Evolutionary conservation across 2,113 vertebrate genomes (phyloP).

Genomic region (Nycticryphes semicollaris): DNA sequence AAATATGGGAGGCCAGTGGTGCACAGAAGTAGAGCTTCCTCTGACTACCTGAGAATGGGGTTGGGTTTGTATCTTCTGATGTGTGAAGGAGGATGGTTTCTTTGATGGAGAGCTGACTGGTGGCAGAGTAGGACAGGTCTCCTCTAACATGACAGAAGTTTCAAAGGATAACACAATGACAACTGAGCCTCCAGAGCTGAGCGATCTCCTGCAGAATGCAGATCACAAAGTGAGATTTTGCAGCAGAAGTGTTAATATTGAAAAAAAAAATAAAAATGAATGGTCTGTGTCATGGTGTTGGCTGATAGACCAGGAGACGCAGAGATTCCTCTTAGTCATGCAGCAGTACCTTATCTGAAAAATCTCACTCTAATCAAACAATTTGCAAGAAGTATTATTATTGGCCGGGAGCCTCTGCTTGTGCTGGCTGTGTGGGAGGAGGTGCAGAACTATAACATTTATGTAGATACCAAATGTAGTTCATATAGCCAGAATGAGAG

Average conservation of each 20-base stretch:
- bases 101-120: constrained; percentile 87
- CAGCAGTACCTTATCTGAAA: constrained; percentile 81
- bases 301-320: constrained; percentile 75
- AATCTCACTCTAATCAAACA: constrained; percentile 84
- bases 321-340: constrained; percentile 76
- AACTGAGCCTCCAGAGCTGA: constrained; percentile 63
- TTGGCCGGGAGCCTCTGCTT: constrained; percentile 80
- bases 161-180: constrained; percentile 77
- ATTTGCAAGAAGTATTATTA: constrained; percentile 81
- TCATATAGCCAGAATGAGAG: constrained; percentile 71
- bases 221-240: constrained; percentile 77
- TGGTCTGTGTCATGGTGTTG: constrained; percentile 61
- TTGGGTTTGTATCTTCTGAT: constrained; percentile 81
- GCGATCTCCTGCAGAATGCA: constrained; percentile 75
- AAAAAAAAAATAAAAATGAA: constrained; percentile 18
- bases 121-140: constrained; percentile 82
- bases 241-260: constrained; percentile 75
- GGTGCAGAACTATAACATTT: constrained; percentile 81
- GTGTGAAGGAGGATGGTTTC: constrained; percentile 84
- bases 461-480: constrained; percentile 73
- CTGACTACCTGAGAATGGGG: constrained; percentile 81
- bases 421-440: constrained; percentile 76
- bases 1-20: background rate
- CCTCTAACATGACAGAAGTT: constrained; percentile 82
- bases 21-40: constrained; percentile 76